phyloP scores from a whole-genome alignment of 2,113 vertebrate species.

The Cynocephalus volans region DNA sequence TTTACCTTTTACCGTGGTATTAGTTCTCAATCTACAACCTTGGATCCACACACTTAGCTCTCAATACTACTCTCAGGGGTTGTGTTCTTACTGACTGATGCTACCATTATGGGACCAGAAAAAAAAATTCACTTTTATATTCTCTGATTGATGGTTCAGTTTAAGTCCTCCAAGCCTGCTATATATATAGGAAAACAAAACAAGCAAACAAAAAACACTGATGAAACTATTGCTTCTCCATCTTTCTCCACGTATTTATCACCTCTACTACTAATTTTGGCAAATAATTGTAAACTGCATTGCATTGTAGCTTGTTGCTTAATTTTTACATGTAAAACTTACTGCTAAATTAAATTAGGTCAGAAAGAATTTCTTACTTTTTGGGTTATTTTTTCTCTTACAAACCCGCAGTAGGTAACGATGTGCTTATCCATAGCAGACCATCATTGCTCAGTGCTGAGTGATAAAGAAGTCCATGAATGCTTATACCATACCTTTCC shows the following conservation, averaged over 20 bases:
- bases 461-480: not conserved
- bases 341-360: not conserved
- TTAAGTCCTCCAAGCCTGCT: not conserved
- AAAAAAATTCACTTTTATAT: not conserved
- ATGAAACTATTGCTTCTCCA: not conserved
- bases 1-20: not conserved
- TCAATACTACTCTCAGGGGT: not conserved
- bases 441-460: not conserved
- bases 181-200: not conserved
- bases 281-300: not conserved
- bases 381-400: not conserved
- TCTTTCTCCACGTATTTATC: not conserved
- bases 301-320: not conserved
- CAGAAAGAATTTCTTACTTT: not conserved
- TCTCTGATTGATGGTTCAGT: not conserved
- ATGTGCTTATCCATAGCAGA: not conserved
- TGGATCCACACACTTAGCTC: not conserved
- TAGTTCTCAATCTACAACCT: not conserved
- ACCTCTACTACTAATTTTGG: not conserved
- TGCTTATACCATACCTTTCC: not conserved
- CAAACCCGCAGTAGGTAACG: not conserved
- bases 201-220: not conserved
- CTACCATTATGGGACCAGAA: not conserved
- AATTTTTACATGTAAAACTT: not conserved
- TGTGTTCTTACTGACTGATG: not conserved